Conservation (phyloP, 2,113 vertebrate species). For the Atlantisia rogersi region DNA sequence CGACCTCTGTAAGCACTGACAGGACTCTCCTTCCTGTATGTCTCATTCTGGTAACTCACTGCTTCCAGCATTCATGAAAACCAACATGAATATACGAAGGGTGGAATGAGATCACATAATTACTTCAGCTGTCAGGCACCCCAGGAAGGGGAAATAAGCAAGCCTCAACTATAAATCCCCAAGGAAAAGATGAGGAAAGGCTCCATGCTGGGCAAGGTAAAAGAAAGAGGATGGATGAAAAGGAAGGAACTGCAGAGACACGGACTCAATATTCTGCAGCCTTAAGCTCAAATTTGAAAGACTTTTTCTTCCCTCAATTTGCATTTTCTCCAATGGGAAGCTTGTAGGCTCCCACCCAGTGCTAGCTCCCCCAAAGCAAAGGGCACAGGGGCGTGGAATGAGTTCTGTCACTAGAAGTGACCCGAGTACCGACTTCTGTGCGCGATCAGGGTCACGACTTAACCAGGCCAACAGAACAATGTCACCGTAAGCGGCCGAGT, state of each 20-base stretch:
- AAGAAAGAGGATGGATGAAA: neutral
- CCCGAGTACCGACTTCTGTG: neutral
- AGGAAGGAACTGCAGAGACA: neutral
- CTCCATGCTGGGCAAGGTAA: neutral
- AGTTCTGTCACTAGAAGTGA: neutral
- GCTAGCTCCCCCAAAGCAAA: neutral
- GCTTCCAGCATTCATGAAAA: neutral
- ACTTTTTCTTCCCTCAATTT: neutral
- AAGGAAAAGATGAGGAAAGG: neutral
- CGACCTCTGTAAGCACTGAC: neutral
- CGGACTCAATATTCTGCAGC: neutral
- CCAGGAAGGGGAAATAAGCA: neutral
- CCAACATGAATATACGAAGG: neutral
- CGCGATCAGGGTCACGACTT: neutral
- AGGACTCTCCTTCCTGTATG: neutral
- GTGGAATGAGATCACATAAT: neutral
- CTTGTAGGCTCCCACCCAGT: neutral
- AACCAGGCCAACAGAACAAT: neutral
- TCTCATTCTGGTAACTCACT: neutral
- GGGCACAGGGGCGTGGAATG: accelerated
- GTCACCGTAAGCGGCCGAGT: neutral
- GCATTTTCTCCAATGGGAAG: neutral
- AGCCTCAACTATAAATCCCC: neutral
- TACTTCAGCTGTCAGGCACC: neutral
- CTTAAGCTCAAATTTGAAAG: neutral